Base-by-base conservation (phyloP, 2,113 vertebrate species). In the Mohoua ochrocephala region DNA sequence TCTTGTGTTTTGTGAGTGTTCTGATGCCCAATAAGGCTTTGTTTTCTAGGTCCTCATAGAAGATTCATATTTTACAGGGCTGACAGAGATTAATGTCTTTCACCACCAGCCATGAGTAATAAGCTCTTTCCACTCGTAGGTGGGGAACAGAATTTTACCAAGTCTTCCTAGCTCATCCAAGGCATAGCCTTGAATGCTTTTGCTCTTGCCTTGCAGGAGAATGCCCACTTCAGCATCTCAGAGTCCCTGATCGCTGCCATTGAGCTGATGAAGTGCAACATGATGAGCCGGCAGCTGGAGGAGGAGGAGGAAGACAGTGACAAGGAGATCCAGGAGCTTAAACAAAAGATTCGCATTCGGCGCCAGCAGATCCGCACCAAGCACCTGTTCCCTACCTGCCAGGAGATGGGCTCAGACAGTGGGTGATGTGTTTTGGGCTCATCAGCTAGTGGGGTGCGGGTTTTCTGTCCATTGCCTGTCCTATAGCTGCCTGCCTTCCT, bases 161-260 rank as follows among this genome's bases (percentile, higher is more conserved):
- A 42, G 41, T 41, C 71, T 86, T 84, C 28, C 57, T 59, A 15
- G 13, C 64, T 63, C 45, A 21, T 67, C 47, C 15, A 1, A 67
- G 26, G 41, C 33, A 42, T 11, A 85, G 28, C 27, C 35, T 19
- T 53, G 47, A 73, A 84, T 60, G 19, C 35, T 83, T 88, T 79
- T 81, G 41, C 17, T 60, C 13, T 74, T 79, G 22, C 96, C 15
- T 76, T 79, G 22, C 97, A 99, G 99, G 99, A 99, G 88, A 99
- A 99, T 3, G 99, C 99, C 69, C 99, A 99, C 97, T 99, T 99
- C 95, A 99, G 99, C 95, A 99, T 99, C 96, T 99, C 99, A 0
- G 99, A 99, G 97, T 99, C 99, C 5, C 98, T 99, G 21, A 99
- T 99, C 0, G 99, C 99, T 10, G 99, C 99, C 95, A 99, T 99